A percentile compares a stretch with the other conserved stretches of the same genome.
Conservation (phyloP, 1,140 invertebrate species). For the Galendromus occidentalis region DNA sequence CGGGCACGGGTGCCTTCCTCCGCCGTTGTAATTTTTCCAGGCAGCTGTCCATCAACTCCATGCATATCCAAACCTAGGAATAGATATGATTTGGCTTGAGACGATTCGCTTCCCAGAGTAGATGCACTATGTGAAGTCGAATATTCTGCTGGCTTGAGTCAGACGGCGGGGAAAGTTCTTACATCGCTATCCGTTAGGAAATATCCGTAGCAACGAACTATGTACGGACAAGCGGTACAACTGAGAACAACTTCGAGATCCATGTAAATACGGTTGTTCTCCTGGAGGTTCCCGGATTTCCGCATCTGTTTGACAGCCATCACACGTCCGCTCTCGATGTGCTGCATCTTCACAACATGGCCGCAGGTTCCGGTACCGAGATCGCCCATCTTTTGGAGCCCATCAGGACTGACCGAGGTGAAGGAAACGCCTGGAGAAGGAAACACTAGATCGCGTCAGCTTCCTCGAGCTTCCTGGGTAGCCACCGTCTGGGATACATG, state of each 20-base stretch:
- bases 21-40: constrained; percentile 81
- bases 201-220: constrained; percentile 87
- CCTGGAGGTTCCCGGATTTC: constrained; percentile 79
- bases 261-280: constrained; percentile 95
- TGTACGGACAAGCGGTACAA: constrained; percentile 87
- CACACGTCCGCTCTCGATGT: constrained; percentile 56
- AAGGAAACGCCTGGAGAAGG: not conserved
- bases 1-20: constrained; percentile 65
- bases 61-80: constrained; percentile 86
- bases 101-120: not conserved
- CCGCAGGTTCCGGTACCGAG: constrained; percentile 88
- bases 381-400: constrained; percentile 42
- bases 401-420: not conserved
- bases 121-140: not conserved
- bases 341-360: constrained; percentile 90
- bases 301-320: constrained; percentile 99
- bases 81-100: not conserved
- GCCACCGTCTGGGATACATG: no score
- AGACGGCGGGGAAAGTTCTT: not conserved
- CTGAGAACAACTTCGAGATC: constrained; percentile 92
- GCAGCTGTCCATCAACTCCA: constrained; percentile 97
- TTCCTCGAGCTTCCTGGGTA: no score
- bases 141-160: no score
- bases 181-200: constrained; percentile 59
- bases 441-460: no score